phyloP scores from a whole-genome alignment of 1,140 invertebrate species.

The Asbolus verrucosus region DNA sequence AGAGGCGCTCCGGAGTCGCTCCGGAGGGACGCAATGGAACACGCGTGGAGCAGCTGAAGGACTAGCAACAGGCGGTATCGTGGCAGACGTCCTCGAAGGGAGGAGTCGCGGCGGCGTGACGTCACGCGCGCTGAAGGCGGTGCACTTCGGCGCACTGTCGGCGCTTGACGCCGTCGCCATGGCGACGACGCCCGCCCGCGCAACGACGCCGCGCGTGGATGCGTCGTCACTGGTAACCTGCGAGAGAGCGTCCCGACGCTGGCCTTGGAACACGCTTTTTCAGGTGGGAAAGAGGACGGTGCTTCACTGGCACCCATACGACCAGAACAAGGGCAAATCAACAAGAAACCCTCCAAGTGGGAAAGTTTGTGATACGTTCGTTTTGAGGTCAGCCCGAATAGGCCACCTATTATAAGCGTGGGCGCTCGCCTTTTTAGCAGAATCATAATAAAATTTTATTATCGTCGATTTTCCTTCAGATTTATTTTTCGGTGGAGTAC shows the following conservation, averaged over 20 bases:
- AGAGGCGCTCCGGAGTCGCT: slow-evolving; percentile 42
- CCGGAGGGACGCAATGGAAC: slow-evolving; percentile 47
- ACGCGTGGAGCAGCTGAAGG: slow-evolving; percentile 58
- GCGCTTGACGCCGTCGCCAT: slow-evolving; percentile 58
- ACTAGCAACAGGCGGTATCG: slow-evolving; percentile 65
- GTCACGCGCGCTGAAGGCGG: slow-evolving; percentile 61
- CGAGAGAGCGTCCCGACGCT: slow-evolving; percentile 40
- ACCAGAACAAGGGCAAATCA: slow-evolving; percentile 15
- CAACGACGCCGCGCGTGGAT: slow-evolving; percentile 55
- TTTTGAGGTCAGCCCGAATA: too few species aligned
- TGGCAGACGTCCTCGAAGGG: slow-evolving; percentile 57
- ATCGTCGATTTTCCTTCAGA: too few species aligned
- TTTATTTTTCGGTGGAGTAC: too few species aligned
- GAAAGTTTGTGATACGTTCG: neutral
- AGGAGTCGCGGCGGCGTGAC: slow-evolving; percentile 60
- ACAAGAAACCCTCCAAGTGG: slow-evolving; percentile 10
- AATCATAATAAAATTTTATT: too few species aligned
- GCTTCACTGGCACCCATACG: neutral
- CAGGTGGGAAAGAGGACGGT: slow-evolving; percentile 46
- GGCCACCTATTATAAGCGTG: too few species aligned
- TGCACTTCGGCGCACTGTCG: slow-evolving; percentile 60
- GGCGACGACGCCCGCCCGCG: slow-evolving; percentile 59
- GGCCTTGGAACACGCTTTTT: slow-evolving; percentile 56
- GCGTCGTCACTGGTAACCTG: slow-evolving; percentile 62
- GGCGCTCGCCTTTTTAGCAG: too few species aligned